Conservation (phyloP, 2,888 invertebrate genomes). For the Schrankia costaestrigalis region DNA sequence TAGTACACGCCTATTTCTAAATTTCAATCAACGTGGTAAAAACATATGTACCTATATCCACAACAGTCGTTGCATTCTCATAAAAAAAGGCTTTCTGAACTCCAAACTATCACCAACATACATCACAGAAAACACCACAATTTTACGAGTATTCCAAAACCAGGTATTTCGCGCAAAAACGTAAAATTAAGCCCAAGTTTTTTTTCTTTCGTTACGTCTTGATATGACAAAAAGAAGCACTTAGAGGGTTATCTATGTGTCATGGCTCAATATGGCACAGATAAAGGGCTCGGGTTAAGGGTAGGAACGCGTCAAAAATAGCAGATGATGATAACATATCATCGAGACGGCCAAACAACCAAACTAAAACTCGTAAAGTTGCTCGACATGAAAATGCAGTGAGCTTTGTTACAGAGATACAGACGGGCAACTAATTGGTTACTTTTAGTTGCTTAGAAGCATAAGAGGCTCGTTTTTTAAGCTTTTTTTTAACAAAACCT, state of each 20-base stretch:
- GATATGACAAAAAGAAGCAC: conserved; percentile 30
- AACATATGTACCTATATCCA: too few species aligned
- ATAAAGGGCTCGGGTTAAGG: conserved; percentile 44
- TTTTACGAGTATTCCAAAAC: conserved; percentile 17
- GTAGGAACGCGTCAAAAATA: conserved; percentile 41
- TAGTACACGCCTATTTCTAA: too few species aligned
- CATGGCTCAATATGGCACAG: conserved; percentile 32
- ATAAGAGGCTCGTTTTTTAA: too few species aligned
- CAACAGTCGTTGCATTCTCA: too few species aligned
- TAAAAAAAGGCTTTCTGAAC: neutral
- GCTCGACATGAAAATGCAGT: conserved; percentile 53
- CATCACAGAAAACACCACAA: neutral
- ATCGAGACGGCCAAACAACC: conserved; percentile 54
- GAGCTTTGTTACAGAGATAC: conserved; percentile 19
- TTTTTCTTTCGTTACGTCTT: conserved; percentile 16
- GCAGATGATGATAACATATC: conserved; percentile 61
- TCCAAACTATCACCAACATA: neutral
- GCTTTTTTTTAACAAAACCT: too few species aligned
- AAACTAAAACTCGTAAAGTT: conserved; percentile 68
- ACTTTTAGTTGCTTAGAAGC: too few species aligned
- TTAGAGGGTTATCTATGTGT: conserved; percentile 37
- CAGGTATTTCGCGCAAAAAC: conserved; percentile 22
- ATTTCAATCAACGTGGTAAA: too few species aligned
- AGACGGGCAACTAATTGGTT: conserved; percentile 36
- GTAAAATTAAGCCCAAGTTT: conserved; percentile 22